Evolutionary conservation across 2,113 vertebrate species (phyloP).

Genomic region (Motacilla tschutschensis): DNA sequence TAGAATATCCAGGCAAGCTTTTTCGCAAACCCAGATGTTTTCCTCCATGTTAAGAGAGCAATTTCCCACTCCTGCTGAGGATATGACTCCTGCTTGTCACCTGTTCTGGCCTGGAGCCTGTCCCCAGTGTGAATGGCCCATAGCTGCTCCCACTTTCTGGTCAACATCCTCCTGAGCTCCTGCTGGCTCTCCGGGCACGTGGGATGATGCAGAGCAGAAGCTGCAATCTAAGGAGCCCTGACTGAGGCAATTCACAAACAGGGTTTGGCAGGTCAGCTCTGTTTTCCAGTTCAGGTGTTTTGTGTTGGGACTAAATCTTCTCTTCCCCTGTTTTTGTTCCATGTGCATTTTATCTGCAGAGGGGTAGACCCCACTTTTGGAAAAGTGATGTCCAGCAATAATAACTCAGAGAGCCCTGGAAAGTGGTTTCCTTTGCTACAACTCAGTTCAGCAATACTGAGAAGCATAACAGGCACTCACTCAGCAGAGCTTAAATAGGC

Average conservation of each 20-base stretch:
- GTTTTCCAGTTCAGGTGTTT: background rate
- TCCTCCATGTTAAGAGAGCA: background rate
- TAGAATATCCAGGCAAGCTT: background rate
- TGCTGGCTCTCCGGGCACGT: accelerated
- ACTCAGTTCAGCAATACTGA: background rate
- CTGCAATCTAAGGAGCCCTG: background rate
- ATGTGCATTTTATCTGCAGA: background rate
- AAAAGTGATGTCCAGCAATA: background rate
- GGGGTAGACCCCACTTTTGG: background rate
- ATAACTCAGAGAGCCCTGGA: background rate
- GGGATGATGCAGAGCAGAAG: background rate
- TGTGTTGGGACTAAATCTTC: background rate
- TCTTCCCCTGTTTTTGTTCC: background rate
- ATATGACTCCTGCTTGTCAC: background rate
- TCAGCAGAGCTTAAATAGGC: background rate
- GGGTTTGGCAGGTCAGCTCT: background rate
- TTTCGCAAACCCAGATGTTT: background rate
- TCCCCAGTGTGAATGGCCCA: no score
- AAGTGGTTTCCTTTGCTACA: background rate
- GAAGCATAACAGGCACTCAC: background rate
- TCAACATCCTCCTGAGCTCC: background rate
- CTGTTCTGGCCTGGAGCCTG: background rate
- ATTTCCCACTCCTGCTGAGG: background rate
- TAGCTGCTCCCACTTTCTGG: background rate
- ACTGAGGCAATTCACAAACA: background rate